Percentiles rank a stretch among this genome's conserved stretches.
phyloP scores from a whole-genome alignment of 2,113 vertebrate species.

The Elephas maximus region DNA sequence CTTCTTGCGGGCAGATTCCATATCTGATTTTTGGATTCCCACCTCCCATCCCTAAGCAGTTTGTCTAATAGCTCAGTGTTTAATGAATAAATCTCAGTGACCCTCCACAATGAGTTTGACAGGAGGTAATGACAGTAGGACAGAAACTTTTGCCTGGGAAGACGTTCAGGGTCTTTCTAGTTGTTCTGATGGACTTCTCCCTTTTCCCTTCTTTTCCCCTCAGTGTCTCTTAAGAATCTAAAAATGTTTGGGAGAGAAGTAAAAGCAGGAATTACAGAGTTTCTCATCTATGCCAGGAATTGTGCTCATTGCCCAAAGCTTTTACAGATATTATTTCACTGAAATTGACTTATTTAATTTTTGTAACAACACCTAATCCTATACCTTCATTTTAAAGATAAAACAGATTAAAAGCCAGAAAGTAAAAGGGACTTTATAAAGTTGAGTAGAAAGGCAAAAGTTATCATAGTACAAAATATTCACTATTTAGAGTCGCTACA shows the following conservation, averaged over 20 bases:
- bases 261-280: slow-evolving; percentile 6
- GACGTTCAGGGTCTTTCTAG: slow-evolving; percentile 36
- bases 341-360: slow-evolving; percentile 28
- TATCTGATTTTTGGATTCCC: not conserved
- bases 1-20: slow-evolving; percentile 28
- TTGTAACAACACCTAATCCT: slow-evolving; percentile 39
- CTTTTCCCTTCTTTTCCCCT: not conserved
- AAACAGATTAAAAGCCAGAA: slow-evolving; percentile 44
- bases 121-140: not conserved
- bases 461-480: slow-evolving; percentile 22
- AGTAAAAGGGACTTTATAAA: slow-evolving; percentile 39
- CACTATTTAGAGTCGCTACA: slow-evolving; percentile 4
- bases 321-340: slow-evolving; percentile 47
- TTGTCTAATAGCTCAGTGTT: slow-evolving; percentile 15
- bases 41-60: not conserved
- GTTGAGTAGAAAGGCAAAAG: not conserved
- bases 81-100: slow-evolving; percentile 3
- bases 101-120: not conserved
- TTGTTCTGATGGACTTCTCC: not conserved
- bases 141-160: slow-evolving; percentile 23
- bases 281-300: slow-evolving; percentile 16
- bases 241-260: not conserved
- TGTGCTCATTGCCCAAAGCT: not conserved
- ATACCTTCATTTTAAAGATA: slow-evolving; percentile 28
- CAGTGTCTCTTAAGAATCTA: not conserved